phyloP scores from a whole-genome alignment of 2,888 invertebrate species.

The Lysandra bellargus region DNA sequence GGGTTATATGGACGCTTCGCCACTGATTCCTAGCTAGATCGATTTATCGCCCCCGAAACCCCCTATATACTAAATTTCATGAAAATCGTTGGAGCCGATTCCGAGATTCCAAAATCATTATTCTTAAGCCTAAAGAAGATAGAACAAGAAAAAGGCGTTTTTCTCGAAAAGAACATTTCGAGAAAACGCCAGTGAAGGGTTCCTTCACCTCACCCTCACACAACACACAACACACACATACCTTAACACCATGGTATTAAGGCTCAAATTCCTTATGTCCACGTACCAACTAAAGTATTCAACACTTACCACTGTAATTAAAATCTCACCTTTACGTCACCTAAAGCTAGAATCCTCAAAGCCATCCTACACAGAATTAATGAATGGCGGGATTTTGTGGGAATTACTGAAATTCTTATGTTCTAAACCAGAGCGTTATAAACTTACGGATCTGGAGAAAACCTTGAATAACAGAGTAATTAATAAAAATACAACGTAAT shows the following conservation, averaged over 20 bases:
- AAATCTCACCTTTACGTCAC: conserved; percentile 8
- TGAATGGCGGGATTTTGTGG: not conserved
- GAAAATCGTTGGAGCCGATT: no score
- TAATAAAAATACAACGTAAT: no score
- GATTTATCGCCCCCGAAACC: no score
- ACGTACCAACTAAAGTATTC: conserved; percentile 13
- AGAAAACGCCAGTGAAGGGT: not conserved
- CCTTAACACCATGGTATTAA: not conserved
- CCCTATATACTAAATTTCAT: no score
- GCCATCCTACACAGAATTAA: conserved; percentile 5
- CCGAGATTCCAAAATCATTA: no score
- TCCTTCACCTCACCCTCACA: not conserved
- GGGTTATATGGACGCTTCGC: no score
- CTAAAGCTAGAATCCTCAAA: conserved; percentile 8
- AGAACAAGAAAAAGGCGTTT: no score
- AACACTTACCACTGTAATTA: conserved; percentile 12
- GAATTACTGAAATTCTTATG: conserved; percentile 15
- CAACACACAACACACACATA: not conserved
- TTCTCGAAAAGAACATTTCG: not conserved
- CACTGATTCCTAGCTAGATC: no score
- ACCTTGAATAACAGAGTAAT: not conserved
- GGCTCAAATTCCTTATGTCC: not conserved
- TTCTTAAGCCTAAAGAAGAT: no score
- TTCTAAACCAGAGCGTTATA: not conserved
- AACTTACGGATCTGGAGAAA: not conserved